phyloP scores from a whole-genome alignment of 2,113 vertebrate genomes.

The Saccopteryx leptura region DNA sequence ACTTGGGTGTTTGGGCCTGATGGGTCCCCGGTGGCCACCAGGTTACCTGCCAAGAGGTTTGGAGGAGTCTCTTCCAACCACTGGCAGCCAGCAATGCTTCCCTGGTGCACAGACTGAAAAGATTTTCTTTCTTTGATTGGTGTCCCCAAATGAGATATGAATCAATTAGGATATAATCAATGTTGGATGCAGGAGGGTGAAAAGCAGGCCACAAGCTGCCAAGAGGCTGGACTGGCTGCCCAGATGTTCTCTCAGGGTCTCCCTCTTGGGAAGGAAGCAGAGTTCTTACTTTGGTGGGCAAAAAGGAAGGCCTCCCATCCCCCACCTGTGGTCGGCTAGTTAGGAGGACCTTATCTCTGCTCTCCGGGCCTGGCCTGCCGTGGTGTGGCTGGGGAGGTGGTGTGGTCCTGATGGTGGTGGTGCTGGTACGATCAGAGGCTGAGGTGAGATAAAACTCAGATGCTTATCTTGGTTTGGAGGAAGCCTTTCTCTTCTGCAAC shows the following conservation, averaged over 20 bases:
- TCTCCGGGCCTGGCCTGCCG: not conserved
- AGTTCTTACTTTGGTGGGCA: not conserved
- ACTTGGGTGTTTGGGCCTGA: not conserved
- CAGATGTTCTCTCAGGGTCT: not conserved
- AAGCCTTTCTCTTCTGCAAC: not conserved
- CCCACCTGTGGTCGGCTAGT: conserved; percentile 9
- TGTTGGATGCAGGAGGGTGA: not conserved
- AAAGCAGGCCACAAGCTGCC: not conserved
- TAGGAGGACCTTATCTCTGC: conserved; percentile 59
- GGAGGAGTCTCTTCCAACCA: not conserved
- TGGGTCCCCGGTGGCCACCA: not conserved
- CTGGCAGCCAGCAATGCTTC: not conserved
- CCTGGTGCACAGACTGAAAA: not conserved
- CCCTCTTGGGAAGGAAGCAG: conserved; percentile 52
- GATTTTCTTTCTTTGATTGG: conserved; percentile 44
- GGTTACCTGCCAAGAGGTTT: not conserved
- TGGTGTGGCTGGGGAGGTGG: not conserved
- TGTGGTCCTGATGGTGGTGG: not conserved
- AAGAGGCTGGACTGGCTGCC: not conserved
- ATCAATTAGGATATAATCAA: not conserved
- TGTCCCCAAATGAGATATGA: conserved; percentile 28
- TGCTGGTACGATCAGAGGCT: not conserved
- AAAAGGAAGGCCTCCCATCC: not conserved
- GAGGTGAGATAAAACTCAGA: conserved; percentile 49
- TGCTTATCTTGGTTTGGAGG: conserved; percentile 66